Conservation (phyloP, 1,140 invertebrate species). For the Nautilus pompilius region DNA sequence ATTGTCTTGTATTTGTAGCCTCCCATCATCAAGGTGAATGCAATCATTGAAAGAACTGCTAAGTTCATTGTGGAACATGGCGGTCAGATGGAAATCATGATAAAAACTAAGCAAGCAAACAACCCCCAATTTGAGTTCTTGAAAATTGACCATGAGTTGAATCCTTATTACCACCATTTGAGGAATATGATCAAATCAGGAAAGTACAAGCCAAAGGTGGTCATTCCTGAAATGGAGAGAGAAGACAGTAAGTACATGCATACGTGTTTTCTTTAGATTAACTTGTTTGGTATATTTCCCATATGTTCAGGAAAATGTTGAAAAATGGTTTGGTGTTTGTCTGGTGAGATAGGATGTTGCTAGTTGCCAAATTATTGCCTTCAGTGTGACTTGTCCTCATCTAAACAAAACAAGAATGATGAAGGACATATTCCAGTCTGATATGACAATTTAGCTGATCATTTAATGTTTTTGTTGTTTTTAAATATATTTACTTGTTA, state of each 20-base stretch:
- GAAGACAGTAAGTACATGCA: constrained; percentile 1
- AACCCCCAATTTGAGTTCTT: constrained; percentile 94
- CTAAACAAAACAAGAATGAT: too few relatives aligned
- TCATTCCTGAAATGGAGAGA: constrained; percentile 17
- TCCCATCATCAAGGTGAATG: constrained; percentile 84
- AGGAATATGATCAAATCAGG: constrained; percentile 48
- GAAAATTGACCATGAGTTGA: constrained; percentile 76
- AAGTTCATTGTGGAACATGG: constrained; percentile 90
- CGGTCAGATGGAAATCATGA: constrained; percentile 95
- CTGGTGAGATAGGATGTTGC: too few relatives aligned
- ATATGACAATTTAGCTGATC: too few relatives aligned
- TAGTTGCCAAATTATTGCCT: too few relatives aligned
- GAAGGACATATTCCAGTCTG: too few relatives aligned
- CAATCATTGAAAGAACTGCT: constrained; percentile 95
- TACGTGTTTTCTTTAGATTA: neutral
- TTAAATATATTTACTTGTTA: too few relatives aligned
- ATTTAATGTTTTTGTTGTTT: too few relatives aligned
- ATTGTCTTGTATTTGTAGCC: constrained; percentile 72
- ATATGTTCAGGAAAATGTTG: too few relatives aligned
- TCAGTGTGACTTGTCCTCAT: too few relatives aligned
- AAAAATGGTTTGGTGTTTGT: too few relatives aligned
- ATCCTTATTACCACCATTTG: constrained; percentile 88
- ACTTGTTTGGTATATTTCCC: neutral
- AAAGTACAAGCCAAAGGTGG: constrained; percentile 62
- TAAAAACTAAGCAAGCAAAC: constrained; percentile 93